Base-by-base conservation (phyloP, 1,140 invertebrate genomes). In the Teleopsis dalmanni region DNA sequence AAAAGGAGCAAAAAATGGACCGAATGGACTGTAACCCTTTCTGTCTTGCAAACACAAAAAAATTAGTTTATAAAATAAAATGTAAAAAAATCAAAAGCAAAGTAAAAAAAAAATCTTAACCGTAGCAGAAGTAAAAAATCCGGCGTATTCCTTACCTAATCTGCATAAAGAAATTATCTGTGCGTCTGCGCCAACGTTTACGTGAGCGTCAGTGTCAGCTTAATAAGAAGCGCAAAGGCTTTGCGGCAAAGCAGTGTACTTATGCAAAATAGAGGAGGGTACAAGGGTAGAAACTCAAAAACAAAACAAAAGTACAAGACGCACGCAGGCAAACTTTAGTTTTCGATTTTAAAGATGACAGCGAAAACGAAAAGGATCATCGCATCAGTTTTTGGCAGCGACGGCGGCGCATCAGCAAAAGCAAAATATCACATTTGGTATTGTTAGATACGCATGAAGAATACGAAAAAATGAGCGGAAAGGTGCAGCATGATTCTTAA, bases 131-230 rank as follows among this genome's bases (percentile, higher is more conserved):
- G 27, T 44, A 44, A 33, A 33, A n/a, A n/a, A n/a, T n/a, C n/a
- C n/a, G n/a, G n/a, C n/a, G n/a, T n/a, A n/a, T n/a, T n/a, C n/a
- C n/a, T n/a, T n/a, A n/a, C n/a, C n/a, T n/a, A 43, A 43, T 43
- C 41, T 43, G 41, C 41, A 43, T 43, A 31, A 43, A 27, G 41
- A 43, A 43, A 43, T n/a, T n/a, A n/a, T 31, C 29, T n/a, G 29
- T 31, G 29, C 29, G 29, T n/a, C 29, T 9, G 29, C 29, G 29
- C 29, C 9, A n/a, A 31, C 29, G n/a, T n/a, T 31, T n/a, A 9
- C 29, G 29, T 31, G n/a, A n/a, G n/a, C n/a, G n/a, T n/a, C n/a
- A n/a, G n/a, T n/a, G n/a, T n/a, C n/a, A n/a, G n/a, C n/a, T n/a
- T n/a, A n/a, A n/a, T n/a, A n/a, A n/a, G n/a, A n/a, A n/a, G n/a